A percentile compares a stretch with the other conserved stretches of the same genome.
phyloP scores from a whole-genome alignment of 2,113 vertebrate genomes.

The Pangasianodon gigas region DNA sequence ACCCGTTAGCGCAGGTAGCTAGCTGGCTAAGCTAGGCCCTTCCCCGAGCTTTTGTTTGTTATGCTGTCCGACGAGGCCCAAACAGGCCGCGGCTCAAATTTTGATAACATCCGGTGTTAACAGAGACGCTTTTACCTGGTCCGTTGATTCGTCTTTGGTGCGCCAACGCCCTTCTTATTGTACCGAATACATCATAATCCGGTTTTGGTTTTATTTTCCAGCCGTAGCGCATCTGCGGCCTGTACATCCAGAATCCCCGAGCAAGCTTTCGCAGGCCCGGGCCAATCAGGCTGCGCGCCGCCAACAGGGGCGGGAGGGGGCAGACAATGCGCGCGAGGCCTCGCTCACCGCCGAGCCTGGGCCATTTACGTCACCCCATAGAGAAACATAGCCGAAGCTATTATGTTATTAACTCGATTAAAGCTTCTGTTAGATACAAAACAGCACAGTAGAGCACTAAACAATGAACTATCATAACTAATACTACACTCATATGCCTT shows the following conservation, averaged over 20 bases:
- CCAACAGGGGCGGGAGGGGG: slow-evolving; percentile 76
- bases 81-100: slow-evolving; percentile 66
- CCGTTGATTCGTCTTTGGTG: slow-evolving; percentile 64
- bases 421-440: not conserved
- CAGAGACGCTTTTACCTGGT: slow-evolving; percentile 73
- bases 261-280: slow-evolving; percentile 71
- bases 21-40: slow-evolving; percentile 61
- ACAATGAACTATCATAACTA: not conserved
- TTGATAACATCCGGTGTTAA: slow-evolving; percentile 49
- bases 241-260: slow-evolving; percentile 81
- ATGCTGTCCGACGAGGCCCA: slow-evolving; percentile 72
- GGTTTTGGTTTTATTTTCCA: slow-evolving; percentile 78
- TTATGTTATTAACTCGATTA: slow-evolving; percentile 43
- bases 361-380: slow-evolving; percentile 77
- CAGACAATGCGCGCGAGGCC: slow-evolving; percentile 78
- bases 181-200: slow-evolving; percentile 66
- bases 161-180: slow-evolving; percentile 62
- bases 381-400: slow-evolving; percentile 63
- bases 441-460: not conserved
- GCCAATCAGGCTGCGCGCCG: slow-evolving; percentile 81
- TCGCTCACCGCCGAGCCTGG: slow-evolving; percentile 75
- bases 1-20: slow-evolving; percentile 52
- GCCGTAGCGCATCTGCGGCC: slow-evolving; percentile 80
- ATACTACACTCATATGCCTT: not conserved
- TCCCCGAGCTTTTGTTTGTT: slow-evolving; percentile 71